phyloP scores from a whole-genome alignment of 2,797 vertebrate genomes.

The Pipistrellus pipistrellus region DNA sequence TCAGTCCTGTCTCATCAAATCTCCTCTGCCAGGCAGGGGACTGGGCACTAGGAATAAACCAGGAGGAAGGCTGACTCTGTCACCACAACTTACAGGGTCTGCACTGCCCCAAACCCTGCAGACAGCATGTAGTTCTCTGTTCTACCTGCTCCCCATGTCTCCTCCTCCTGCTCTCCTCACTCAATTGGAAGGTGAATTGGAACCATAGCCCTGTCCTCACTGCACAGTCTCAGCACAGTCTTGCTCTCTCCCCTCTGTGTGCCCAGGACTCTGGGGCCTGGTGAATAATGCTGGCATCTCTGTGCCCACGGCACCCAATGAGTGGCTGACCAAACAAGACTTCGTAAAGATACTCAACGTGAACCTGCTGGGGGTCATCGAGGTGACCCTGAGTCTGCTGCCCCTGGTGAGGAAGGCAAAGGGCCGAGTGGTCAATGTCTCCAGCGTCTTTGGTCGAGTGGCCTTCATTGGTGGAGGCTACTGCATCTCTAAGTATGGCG shows the following conservation, averaged over 20 bases:
- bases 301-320: accelerated
- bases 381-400: slow-evolving; percentile 85
- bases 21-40: not conserved
- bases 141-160: not conserved
- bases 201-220: not conserved
- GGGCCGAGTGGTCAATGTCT: slow-evolving; percentile 82
- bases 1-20: too few relatives aligned
- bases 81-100: not conserved
- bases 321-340: slow-evolving; percentile 86
- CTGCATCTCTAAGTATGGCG: slow-evolving; percentile 77
- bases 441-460: slow-evolving; percentile 71
- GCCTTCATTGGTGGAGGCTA: slow-evolving; percentile 72
- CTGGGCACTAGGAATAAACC: not conserved
- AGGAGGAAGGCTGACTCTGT: not conserved
- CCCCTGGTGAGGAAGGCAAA: slow-evolving; percentile 76
- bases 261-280: slow-evolving; percentile 88
- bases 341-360: slow-evolving; percentile 82
- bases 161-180: not conserved
- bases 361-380: slow-evolving; percentile 86
- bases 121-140: not conserved
- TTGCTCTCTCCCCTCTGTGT: not conserved
- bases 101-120: not conserved
- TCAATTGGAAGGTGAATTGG: not conserved
- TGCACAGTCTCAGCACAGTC: not conserved
- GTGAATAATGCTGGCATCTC: slow-evolving; percentile 86